Evolutionary conservation across 1,140 invertebrate species (phyloP), one percentile per base, ranked within the genome.

Genomic region (Riptortus pedestris): DNA sequence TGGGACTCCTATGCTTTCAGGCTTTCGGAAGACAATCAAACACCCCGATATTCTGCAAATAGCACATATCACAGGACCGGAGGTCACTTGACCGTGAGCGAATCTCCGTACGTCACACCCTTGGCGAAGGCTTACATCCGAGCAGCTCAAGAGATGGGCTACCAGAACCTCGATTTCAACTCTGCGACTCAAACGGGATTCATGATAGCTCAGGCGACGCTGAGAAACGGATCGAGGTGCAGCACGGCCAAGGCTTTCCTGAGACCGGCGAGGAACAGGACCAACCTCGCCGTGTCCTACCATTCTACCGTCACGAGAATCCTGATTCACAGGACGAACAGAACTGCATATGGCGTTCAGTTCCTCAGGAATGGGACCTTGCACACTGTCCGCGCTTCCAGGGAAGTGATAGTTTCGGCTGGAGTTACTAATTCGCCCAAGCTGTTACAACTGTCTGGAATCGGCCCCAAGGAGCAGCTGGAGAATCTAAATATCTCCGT

Each of bases 391-490:
- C 74, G 0, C 63, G 71, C 31, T 68, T 55, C 18, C 22, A 82
- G 80, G 60, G 86, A 89, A 73, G 78, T 89, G 0, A 80, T 90
- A 58, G 68, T 89, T 18, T 78, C 81, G 29, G 84, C 81, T 18
- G 87, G 87, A 0, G 78, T 84, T 0, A 80, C 88, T 43, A 84
- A 85, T 60, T 83, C 85, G 2, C 82, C 87, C 0, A 85, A 89
- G 69, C 68, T 90, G 2, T 73, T 90, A 14, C 82, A 88, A 81
- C 72, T 88, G 1, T 86, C 85, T 0, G 86, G 86, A 1, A 77
- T 88, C 7, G 86, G 85, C 0, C 83, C 85, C 2, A 77, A 73
- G 29, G 72, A 80, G 31, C 77, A 85, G 12, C 69, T 87, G 0
- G 68, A 76, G 1, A 73, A 76, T 18, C 67, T 78, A 0, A 74